Evolutionary conservation across 1,140 invertebrate genomes (phyloP).

Genomic region (Platyura marginata): DNA sequence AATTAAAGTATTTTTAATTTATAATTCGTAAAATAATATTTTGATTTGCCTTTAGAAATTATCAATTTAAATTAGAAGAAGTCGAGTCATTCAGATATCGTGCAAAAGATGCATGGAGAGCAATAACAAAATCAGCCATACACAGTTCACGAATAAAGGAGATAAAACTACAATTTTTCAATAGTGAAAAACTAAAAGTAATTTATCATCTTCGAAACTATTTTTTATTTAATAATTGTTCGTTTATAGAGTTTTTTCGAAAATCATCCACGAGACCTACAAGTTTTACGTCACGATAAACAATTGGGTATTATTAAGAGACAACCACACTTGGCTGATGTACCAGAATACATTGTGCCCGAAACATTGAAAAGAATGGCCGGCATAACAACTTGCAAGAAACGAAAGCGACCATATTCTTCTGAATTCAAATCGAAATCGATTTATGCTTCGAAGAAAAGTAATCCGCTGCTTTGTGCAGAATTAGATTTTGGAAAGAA

Average conservation of each 20-base stretch:
- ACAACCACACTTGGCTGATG: constrained; percentile 72
- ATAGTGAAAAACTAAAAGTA: constrained; percentile 82
- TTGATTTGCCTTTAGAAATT: constrained; percentile 45
- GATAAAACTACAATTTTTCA: constrained; percentile 87
- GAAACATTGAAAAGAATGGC: constrained; percentile 44
- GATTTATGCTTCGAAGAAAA: constrained; percentile 16
- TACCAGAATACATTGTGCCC: constrained; percentile 88
- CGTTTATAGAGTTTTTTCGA: constrained; percentile 70
- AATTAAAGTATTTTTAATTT: not conserved
- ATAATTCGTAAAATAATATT: constrained; percentile 17
- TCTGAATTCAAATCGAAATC: constrained; percentile 10
- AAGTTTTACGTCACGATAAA: constrained; percentile 81
- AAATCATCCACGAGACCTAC: constrained; percentile 81
- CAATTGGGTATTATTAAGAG: constrained; percentile 69
- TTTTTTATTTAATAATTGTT: too few relatives aligned
- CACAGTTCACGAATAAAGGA: constrained; percentile 86
- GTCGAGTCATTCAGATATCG: constrained; percentile 91
- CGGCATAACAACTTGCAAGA: constrained; percentile 25
- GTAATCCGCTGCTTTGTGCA: constrained; percentile 21
- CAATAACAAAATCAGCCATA: constrained; percentile 81
- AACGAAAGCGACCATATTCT: constrained; percentile 16
- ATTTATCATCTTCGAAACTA: too few relatives aligned
- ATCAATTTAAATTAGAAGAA: constrained; percentile 87
- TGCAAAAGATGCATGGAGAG: constrained; percentile 82
- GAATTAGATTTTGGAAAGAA: constrained; percentile 17